Evolutionary conservation across 2,888 invertebrate species (phyloP), one percentile per base, ranked within the genome.

Genomic region (Emmelina monodactyla): DNA sequence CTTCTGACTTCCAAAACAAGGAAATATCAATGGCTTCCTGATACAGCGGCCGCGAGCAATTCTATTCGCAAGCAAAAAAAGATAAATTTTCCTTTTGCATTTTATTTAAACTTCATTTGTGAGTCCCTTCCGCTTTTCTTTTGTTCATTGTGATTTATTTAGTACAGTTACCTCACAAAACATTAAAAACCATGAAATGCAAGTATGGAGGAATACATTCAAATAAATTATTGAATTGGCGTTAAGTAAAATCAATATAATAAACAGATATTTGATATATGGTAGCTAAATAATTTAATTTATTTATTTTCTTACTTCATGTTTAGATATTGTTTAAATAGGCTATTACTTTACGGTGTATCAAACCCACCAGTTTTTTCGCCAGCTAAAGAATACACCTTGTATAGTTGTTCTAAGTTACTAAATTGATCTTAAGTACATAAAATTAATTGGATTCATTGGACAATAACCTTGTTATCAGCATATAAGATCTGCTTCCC

Each of bases 121-220:
- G 44, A 44, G 44, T 49, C 47, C 50, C 46, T 49, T 47, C 49
- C 52, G 49, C 41, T 54, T n/a, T 56, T 51, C 57, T 57, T 56
- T 60, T 60, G 58, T 58, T 59, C 54, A 51, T 46, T 49, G 56
- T 63, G 62, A 63, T 63, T 63, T 63, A 63, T 63, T 55, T 54
- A 61, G 57, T 25, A 25, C 9, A 25, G 25, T 46, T 52, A 55
- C 54, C 59, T 62, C 58, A 62, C 61, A 58, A 61, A 60, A 61
- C 62, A 62, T 61, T 60, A 58, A 62, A 53, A 58, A 58, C 56
- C 39, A 47, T 43, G 45, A 43, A 43, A 53, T 53, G 50, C 50
- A 51, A 52, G 53, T 52, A 53, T 51, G 56, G 53, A 56, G 49
- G 53, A 54, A 51, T 53, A 51, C 51, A 48, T 37, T 37, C 37